Percentiles rank a stretch among this genome's conserved stretches.
Evolutionary conservation across 2,888 invertebrate species (phyloP).

Genomic region (Andrena bucephala): DNA sequence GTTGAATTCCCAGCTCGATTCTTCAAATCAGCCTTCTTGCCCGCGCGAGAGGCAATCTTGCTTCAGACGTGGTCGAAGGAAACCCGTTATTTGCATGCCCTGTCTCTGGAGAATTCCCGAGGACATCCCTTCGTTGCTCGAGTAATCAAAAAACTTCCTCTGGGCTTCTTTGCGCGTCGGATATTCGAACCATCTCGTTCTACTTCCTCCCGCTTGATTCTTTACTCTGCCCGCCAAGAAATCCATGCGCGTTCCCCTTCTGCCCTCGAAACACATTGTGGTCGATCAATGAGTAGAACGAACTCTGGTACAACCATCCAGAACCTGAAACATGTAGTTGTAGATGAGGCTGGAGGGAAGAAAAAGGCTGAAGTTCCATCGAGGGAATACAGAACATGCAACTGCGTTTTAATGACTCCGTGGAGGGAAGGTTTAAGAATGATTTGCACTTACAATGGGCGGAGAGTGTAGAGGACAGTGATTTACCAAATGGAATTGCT

Average conservation of each 20-base stretch:
- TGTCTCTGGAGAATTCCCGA: conserved; percentile 53
- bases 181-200: background rate
- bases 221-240: background rate
- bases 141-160: conserved; percentile 72
- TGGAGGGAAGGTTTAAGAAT: background rate
- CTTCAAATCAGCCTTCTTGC: background rate
- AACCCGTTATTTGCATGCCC: conserved; percentile 70
- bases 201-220: background rate
- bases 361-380: background rate
- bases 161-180: conserved; percentile 19
- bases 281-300: conserved; percentile 34
- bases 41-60: conserved; percentile 60
- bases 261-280: conserved; percentile 11
- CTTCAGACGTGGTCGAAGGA: conserved; percentile 58
- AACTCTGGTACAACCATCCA: background rate
- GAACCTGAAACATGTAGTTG: background rate
- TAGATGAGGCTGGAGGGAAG: background rate
- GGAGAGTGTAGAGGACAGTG: no score
- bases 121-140: conserved; percentile 61
- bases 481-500: no score
- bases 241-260: conserved; percentile 14
- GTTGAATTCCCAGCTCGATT: background rate
- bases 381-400: background rate
- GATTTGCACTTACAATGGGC: background rate
- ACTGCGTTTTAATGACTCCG: conserved; percentile 2